These are phyloP conservation scores for Erpetoichthys calabaricus DNA, from an alignment of 2,797 vertebrate species.

Conservation along the genomic window DNA sequence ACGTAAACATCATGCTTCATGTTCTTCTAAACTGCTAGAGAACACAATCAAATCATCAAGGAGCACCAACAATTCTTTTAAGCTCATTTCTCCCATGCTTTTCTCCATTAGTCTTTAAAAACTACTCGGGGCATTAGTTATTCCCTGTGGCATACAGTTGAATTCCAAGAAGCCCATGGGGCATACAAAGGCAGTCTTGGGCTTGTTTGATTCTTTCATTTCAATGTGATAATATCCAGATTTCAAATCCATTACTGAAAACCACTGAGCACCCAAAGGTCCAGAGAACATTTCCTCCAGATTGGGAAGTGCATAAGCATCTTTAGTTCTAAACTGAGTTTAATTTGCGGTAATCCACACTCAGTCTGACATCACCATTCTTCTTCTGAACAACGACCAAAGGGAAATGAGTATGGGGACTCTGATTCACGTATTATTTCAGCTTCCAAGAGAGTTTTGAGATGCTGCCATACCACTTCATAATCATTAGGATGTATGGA, in stretches of 20 bases:
- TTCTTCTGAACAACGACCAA: neutral
- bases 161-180: neutral
- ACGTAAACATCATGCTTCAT: neutral
- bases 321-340: neutral
- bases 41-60: neutral
- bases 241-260: neutral
- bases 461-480: neutral
- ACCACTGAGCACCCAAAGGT: neutral
- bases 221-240: constrained; percentile 1
- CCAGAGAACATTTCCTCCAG: neutral
- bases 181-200: neutral
- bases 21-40: neutral
- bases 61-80: too few relatives aligned
- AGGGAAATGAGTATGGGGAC: neutral
- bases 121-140: too few relatives aligned
- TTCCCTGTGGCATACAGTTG: too few relatives aligned
- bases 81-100: too few relatives aligned
- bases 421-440: neutral
- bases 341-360: neutral
- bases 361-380: neutral
- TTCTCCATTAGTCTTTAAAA: too few relatives aligned
- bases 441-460: neutral
- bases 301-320: neutral
- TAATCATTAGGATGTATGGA: too few relatives aligned
- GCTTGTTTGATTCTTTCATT: neutral